Base-by-base conservation (phyloP, 37 sponge, comb jelly and placozoan species). In the Agelas oroides region DNA sequence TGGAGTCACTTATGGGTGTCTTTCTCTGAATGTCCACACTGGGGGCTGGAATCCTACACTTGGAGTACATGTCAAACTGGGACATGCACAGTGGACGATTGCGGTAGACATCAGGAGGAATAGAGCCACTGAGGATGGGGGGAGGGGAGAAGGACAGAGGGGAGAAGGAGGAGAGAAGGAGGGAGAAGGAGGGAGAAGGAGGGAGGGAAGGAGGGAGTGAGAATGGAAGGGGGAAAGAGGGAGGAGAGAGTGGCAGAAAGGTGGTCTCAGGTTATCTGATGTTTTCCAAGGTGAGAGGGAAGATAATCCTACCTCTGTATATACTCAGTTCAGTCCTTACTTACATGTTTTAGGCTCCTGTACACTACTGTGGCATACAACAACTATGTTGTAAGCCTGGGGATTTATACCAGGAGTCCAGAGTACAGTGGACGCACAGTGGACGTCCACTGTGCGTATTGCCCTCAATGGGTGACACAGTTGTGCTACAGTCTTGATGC, bases 41-140 rank as follows among this genome's bases (percentile, higher is more conserved):
- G 14, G 52, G 28, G 1, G 77, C 61, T 12, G 96, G 93, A 24
- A 95, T 87, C 16, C 96, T 75, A 35, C 89, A 91, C 77, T 65
- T 77, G 34, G 76, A 91, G 71, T 74, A 79, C 71, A 78, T 36
- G 31, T 66, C 60, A 67, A 88, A 89, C 78, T 95, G 95, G 1
- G 57, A 39, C 95, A 95, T 95, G 31, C 92, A 88, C 72, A 91
- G 67, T 15, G 95, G 95, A 17, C 35, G 64, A 15, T 55, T 64
- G 2, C 86, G 81, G 30, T 73, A 78, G 28, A 71, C 33, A 62
- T 90, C 95, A 39, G 75, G 83, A 46, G 91, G 95, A 13, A 94
- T 40, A 13, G 78, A 64, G 34, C 85, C 86, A 54, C 89, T 90
- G 52, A 1, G 46, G 73, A 62, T 30, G 21, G 35, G 34, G 65